Evolutionary conservation across 53 echinoderm and acorn worm species (phyloP).

Genomic region (Antedon mediterranea): DNA sequence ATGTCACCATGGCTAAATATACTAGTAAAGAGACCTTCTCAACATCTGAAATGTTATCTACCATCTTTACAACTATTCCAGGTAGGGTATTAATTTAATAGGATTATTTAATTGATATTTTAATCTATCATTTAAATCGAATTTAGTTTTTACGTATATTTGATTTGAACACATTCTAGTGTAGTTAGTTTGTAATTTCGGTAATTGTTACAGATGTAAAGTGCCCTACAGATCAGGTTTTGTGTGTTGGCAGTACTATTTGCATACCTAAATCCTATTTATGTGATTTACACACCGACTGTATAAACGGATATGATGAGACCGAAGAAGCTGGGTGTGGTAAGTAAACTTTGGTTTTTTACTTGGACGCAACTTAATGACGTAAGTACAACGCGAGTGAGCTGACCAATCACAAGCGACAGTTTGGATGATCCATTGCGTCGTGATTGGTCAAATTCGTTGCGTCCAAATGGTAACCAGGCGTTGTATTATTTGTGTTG

Average conservation of each 20-base stretch:
- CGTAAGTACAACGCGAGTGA: too few species aligned
- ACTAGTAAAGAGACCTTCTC: too few species aligned
- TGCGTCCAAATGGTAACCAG: too few species aligned
- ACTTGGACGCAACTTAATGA: too few species aligned
- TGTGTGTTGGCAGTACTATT: not conserved
- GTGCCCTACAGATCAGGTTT: not conserved
- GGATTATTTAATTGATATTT: too few species aligned
- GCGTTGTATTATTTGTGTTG: too few species aligned
- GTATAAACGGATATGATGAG: not conserved
- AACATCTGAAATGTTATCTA: not conserved
- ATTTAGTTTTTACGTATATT: not conserved
- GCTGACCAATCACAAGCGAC: too few species aligned
- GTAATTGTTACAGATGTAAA: not conserved
- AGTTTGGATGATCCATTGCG: too few species aligned
- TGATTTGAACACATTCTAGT: not conserved
- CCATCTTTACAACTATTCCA: not conserved
- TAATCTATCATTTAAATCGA: too few species aligned
- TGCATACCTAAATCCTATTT: not conserved
- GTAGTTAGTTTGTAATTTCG: not conserved
- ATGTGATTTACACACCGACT: not conserved
- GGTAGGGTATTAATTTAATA: too few species aligned
- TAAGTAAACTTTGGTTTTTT: not conserved
- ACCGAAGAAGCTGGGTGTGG: not conserved
- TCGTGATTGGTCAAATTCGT: too few species aligned
- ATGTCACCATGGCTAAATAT: too few species aligned